phyloP scores from a whole-genome alignment of 2,888 invertebrate genomes.

The Drosophila incognita region DNA sequence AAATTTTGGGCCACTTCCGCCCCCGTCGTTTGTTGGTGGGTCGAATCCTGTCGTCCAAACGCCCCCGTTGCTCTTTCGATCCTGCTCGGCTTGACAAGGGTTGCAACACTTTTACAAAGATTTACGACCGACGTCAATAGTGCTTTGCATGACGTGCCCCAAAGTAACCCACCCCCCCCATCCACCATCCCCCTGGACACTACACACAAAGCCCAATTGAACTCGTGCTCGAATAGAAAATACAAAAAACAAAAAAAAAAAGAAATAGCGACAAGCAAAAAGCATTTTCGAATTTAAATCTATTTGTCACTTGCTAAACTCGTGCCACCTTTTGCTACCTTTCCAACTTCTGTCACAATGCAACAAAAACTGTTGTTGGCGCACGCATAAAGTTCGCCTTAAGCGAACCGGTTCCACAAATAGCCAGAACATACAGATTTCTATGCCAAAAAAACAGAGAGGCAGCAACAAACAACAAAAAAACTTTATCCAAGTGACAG shows the following conservation, averaged over 20 bases:
- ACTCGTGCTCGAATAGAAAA: conserved; percentile 21
- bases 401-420: conserved; percentile 42
- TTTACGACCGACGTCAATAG: conserved; percentile 80
- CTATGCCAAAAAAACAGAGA: conserved; percentile 22
- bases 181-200: background rate
- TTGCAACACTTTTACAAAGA: conserved; percentile 72
- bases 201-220: conserved; percentile 23
- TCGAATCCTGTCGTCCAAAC: conserved; percentile 1
- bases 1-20: conserved; percentile 52
- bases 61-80: conserved; percentile 7
- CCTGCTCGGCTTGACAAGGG: conserved; percentile 63
- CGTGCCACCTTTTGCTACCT: conserved; percentile 64
- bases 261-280: conserved; percentile 59
- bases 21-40: conserved; percentile 28
- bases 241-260: background rate
- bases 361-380: conserved; percentile 39
- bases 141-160: conserved; percentile 69
- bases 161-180: background rate
- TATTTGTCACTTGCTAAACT: conserved; percentile 78
- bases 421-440: conserved; percentile 44
- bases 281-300: conserved; percentile 79
- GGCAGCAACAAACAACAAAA: conserved; percentile 22
- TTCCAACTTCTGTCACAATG: conserved; percentile 37
- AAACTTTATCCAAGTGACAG: conserved; percentile 72
- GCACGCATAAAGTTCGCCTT: conserved; percentile 50